These are phyloP conservation scores for Thalassoma bifasciatum DNA, from an alignment of 2,113 vertebrate genomes.

Conservation along the genomic window DNA sequence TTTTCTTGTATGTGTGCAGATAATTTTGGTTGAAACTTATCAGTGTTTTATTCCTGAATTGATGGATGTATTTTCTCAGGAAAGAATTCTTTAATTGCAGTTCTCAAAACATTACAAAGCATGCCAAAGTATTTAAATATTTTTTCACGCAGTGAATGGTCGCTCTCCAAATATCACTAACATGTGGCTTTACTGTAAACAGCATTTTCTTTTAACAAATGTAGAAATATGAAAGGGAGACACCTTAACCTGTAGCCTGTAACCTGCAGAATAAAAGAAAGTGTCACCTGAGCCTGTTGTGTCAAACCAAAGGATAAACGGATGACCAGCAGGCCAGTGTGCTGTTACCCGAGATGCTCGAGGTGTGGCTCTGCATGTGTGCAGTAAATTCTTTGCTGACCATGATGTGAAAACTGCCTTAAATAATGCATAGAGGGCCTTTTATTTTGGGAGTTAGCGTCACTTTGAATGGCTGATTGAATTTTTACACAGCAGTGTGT, in stretches of 20 bases:
- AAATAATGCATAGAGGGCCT: neutral
- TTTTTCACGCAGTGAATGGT: too few relatives aligned
- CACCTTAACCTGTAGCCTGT: too few relatives aligned
- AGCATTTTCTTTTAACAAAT: neutral
- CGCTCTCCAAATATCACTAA: too few relatives aligned
- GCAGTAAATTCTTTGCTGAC: constrained; percentile 12
- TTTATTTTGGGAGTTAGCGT: neutral
- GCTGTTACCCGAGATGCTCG: constrained; percentile 61
- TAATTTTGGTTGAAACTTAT: too few relatives aligned
- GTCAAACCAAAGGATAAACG: constrained; percentile 50
- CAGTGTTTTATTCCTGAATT: too few relatives aligned
- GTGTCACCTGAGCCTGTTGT: constrained; percentile 56
- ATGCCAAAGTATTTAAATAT: too few relatives aligned
- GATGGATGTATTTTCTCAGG: too few relatives aligned
- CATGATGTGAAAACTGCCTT: constrained; percentile 3
- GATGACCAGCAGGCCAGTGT: constrained; percentile 25
- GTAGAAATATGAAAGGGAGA: neutral
- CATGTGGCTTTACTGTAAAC: neutral
- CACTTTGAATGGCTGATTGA: neutral
- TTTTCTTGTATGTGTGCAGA: too few relatives aligned
- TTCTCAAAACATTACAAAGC: too few relatives aligned
- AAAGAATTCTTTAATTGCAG: too few relatives aligned
- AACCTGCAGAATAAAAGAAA: constrained; percentile 25
- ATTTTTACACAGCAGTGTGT: neutral
- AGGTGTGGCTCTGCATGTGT: constrained; percentile 17